Base-by-base conservation (phyloP, 2,797 vertebrate species). In the Typhlichthys eigenmanni region DNA sequence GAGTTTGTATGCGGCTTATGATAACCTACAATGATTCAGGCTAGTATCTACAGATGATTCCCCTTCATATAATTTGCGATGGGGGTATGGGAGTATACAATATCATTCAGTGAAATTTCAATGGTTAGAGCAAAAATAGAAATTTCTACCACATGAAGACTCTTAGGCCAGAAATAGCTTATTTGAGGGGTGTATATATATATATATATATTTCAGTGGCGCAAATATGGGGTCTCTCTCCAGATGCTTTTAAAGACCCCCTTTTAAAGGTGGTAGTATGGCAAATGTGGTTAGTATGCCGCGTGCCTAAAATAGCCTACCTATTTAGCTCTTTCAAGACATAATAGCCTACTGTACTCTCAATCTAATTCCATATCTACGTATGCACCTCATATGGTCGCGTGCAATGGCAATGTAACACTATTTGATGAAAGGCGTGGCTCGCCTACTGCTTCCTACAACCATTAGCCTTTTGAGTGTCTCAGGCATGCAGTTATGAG, bases 71-170 rank as follows among this genome's bases (percentile, higher is more conserved):
- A 90, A 92, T 92, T 91, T 84, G 86, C 79, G 63, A 72, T n/a
- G 61, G 70, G 87, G 79, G 69, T 83, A 43, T 58, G 16, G 58
- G 66, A 78, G 84, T 85, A 86, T 88, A 88, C 83, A 80, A 83
- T 90, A 84, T 88, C 87, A 74, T 82, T 81, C 79, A 82, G 81
- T 83, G 68, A 60, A 80, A 87, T 88, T 76, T 88, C 85, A 76
- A 85, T 88, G 87, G 84, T 82, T 77, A 90, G 80, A 90, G 84
- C 81, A 83, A 85, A 90, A 92, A 92, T 92, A 92, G 92, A 91
- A 88, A 79, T 80, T 79, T 72, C 62, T 62, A 78, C 92, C 92
- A 92, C 91, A 93, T 92, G 88, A 92, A 90, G 80, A 71, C 53
- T 67, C 65, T 62, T 8, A 24, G 74, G 78, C 68, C 85, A 82